A percentile compares a stretch with the other conserved stretches of the same genome.
Evolutionary conservation across 2,888 invertebrate species (phyloP).

Genomic region (Sthenelais limicola): DNA sequence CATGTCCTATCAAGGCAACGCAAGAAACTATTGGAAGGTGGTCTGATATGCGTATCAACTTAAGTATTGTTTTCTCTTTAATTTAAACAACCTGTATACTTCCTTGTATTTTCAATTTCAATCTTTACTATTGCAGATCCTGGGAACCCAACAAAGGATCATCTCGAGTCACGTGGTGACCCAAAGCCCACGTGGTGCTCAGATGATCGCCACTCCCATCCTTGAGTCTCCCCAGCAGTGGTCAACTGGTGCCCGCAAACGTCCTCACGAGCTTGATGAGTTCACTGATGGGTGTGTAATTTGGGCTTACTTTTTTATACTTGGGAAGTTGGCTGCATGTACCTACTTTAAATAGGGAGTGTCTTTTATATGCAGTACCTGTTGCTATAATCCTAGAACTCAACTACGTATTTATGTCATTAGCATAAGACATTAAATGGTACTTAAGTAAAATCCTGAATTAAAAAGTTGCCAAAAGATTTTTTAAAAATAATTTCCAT

Average conservation of each 20-base stretch:
- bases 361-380: too few species aligned
- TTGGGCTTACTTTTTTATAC: neutral
- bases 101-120: too few species aligned
- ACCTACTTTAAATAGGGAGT: too few species aligned
- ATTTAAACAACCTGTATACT: too few species aligned
- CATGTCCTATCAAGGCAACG: too few species aligned
- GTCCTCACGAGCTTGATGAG: constrained; percentile 56
- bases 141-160: constrained; percentile 19
- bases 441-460: too few species aligned
- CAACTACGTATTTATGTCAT: neutral
- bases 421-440: too few species aligned
- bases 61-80: too few species aligned
- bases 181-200: constrained; percentile 38
- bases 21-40: too few species aligned
- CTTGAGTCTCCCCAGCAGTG: constrained; percentile 51
- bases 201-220: constrained; percentile 42
- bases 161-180: constrained; percentile 38
- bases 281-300: constrained; percentile 62
- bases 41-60: too few species aligned
- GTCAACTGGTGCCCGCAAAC: constrained; percentile 50
- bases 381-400: neutral
- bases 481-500: too few species aligned
- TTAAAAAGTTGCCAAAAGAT: too few species aligned
- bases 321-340: neutral
- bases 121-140: constrained; percentile 21